Conservation (phyloP, 1,140 invertebrate genomes). For the Babylonia areolata region DNA sequence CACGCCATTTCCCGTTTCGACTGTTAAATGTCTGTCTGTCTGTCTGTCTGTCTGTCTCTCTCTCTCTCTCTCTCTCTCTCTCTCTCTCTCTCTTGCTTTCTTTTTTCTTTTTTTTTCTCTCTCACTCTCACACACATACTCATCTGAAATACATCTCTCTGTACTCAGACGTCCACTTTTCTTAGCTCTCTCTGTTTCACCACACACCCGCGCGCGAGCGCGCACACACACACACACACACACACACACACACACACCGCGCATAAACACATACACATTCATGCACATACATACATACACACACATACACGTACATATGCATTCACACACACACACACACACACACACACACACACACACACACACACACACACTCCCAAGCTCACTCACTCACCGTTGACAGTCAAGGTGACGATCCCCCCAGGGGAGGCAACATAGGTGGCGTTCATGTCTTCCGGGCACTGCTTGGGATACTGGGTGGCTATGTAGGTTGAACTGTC, state of each 20-base stretch:
- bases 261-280: not conserved
- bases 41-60: not conserved
- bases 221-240: not conserved
- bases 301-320: not conserved
- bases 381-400: slow-evolving; percentile 23
- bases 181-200: no score
- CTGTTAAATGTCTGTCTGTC: not conserved
- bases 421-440: slow-evolving; percentile 54
- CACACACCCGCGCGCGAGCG: not conserved
- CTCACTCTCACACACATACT: no score
- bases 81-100: not conserved
- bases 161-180: no score
- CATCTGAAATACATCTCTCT: no score
- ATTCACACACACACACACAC: slow-evolving; percentile 7
- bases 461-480: slow-evolving; percentile 59
- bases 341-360: not conserved
- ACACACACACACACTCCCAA: not conserved
- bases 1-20: no score
- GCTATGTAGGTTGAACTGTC: slow-evolving; percentile 15
- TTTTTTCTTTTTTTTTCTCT: no score
- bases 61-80: not conserved
- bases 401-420: slow-evolving; percentile 37
- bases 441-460: slow-evolving; percentile 49
- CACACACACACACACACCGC: slow-evolving; percentile 8
- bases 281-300: not conserved